phyloP scores from a whole-genome alignment of 2,888 invertebrate species.

The Nephrotoma appendiculata region DNA sequence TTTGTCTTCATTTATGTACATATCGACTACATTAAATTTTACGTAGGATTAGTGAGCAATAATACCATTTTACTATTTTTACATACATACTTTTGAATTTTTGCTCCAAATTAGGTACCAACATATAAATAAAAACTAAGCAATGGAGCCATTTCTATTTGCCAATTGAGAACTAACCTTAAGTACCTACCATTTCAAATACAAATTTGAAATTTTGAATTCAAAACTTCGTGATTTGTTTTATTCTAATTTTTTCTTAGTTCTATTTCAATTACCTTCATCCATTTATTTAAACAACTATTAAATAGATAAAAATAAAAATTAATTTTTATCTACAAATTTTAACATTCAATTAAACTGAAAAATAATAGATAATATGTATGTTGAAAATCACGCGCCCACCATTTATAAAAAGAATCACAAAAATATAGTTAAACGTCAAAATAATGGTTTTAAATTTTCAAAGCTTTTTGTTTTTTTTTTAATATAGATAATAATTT shows the following conservation, averaged over 20 bases:
- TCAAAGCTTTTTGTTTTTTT: background rate
- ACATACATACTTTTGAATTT: background rate
- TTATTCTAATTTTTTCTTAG: background rate
- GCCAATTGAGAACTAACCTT: background rate
- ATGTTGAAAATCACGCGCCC: constrained; percentile 3
- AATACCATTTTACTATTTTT: background rate
- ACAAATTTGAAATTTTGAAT: background rate
- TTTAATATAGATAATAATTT: background rate
- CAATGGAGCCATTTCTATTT: background rate
- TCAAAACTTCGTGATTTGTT: background rate
- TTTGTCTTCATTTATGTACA: too few relatives aligned
- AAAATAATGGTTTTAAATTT: background rate
- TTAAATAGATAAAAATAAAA: background rate
- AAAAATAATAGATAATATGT: background rate
- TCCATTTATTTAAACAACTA: background rate
- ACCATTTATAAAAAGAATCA: constrained; percentile 2
- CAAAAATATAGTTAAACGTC: background rate
- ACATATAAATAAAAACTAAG: background rate
- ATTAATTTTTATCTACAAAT: background rate
- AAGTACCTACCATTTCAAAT: background rate
- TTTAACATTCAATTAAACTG: background rate
- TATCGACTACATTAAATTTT: too few relatives aligned
- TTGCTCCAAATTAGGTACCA: background rate
- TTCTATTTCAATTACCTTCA: background rate
- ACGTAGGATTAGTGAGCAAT: too few relatives aligned